phyloP scores from a whole-genome alignment of 2,888 invertebrate genomes.

The Tipula confusa region DNA sequence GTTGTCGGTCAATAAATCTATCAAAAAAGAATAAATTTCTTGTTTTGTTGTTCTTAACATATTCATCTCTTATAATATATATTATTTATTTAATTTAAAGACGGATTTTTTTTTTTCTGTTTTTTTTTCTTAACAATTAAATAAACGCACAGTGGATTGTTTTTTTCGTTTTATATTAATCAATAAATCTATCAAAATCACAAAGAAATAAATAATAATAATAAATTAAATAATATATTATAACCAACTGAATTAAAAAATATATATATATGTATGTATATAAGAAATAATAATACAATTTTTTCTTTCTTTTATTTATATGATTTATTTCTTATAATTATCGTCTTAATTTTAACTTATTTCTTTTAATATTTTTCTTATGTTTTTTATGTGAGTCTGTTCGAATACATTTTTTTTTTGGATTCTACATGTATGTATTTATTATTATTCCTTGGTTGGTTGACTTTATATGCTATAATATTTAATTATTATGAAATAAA shows the following conservation, averaged over 20 bases:
- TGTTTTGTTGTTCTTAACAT: not conserved
- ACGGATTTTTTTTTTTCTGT: not conserved
- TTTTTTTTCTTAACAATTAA: not conserved
- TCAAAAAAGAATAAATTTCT: slow-evolving; percentile 25
- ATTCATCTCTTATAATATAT: not conserved
- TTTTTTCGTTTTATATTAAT: slow-evolving; percentile 15
- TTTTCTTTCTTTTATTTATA: not conserved
- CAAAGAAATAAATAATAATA: slow-evolving; percentile 25
- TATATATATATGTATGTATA: no score
- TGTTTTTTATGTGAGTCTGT: slow-evolving; percentile 1
- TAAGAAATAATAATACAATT: slow-evolving; percentile 14
- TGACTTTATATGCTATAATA: slow-evolving; percentile 4
- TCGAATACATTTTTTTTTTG: not conserved
- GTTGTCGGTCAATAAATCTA: slow-evolving; percentile 25
- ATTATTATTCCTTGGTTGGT: not conserved
- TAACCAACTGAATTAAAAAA: slow-evolving; percentile 25
- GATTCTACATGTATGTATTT: not conserved
- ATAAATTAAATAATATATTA: slow-evolving; percentile 25
- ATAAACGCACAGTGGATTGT: slow-evolving; percentile 25
- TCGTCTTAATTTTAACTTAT: slow-evolving; percentile 25
- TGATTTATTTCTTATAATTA: slow-evolving; percentile 16
- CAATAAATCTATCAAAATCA: slow-evolving; percentile 25
- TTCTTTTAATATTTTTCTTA: slow-evolving; percentile 12
- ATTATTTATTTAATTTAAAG: slow-evolving; percentile 13
- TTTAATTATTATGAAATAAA: slow-evolving; percentile 25